Evolutionary conservation across 2,888 invertebrate genomes (phyloP).

Genomic region (Hermaeophaga mercurialis): DNA sequence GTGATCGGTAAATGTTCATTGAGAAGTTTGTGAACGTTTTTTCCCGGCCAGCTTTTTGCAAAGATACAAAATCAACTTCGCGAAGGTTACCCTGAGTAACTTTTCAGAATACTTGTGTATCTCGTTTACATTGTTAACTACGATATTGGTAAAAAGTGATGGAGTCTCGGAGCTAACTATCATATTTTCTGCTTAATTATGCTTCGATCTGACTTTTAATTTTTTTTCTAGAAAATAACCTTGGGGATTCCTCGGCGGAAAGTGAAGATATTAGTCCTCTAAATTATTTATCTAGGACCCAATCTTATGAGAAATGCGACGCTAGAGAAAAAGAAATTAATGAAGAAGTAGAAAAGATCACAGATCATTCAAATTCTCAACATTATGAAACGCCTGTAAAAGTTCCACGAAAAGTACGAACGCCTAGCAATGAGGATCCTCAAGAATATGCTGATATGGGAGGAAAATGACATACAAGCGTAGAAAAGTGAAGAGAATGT

Average conservation of each 20-base stretch:
- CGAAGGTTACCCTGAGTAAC: no score
- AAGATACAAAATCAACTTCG: no score
- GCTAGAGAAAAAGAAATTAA: slow-evolving; percentile 46
- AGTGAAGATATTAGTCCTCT: slow-evolving; percentile 36
- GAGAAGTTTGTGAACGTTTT: no score
- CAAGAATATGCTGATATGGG: slow-evolving; percentile 56
- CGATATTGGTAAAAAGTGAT: no score
- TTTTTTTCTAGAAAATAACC: slow-evolving; percentile 26
- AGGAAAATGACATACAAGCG: slow-evolving; percentile 23
- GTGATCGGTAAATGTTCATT: no score
- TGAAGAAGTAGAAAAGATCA: slow-evolving; percentile 35
- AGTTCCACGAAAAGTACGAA: slow-evolving; percentile 43
- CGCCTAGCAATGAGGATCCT: slow-evolving; percentile 52
- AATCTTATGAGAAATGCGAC: slow-evolving; percentile 50
- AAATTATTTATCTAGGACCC: slow-evolving; percentile 45
- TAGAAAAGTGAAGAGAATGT: not conserved
- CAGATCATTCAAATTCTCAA: slow-evolving; percentile 24
- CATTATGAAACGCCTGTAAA: slow-evolving; percentile 56
- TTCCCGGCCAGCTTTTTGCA: no score
- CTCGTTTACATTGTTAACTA: no score
- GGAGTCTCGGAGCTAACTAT: no score
- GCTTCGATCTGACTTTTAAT: no score
- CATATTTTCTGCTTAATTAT: no score
- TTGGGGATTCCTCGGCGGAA: slow-evolving; percentile 21
- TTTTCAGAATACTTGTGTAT: no score